Conservation (phyloP, 2,888 invertebrate species). For the Tetrapedia diversipes region DNA sequence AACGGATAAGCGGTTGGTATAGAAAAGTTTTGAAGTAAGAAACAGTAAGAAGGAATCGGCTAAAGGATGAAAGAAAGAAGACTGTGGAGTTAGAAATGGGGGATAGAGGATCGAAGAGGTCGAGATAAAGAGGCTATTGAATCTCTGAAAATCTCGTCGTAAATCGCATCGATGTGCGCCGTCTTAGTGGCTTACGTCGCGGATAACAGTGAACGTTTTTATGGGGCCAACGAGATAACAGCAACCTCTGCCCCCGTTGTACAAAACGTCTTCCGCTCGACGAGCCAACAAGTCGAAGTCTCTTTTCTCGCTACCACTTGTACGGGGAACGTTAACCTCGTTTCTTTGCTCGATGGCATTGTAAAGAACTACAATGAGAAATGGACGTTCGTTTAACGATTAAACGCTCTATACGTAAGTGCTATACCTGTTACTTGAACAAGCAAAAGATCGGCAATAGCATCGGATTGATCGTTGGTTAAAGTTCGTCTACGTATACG, state of each 20-base stretch:
- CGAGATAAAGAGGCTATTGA: slow-evolving; percentile 71
- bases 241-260: slow-evolving; percentile 74
- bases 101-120: slow-evolving; percentile 20
- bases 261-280: slow-evolving; percentile 77
- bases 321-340: slow-evolving; percentile 27
- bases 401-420: too few species aligned
- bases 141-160: slow-evolving; percentile 73
- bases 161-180: slow-evolving; percentile 56
- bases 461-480: background rate
- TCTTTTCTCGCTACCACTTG: slow-evolving; percentile 54
- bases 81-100: background rate
- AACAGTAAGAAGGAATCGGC: background rate
- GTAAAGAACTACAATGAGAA: background rate
- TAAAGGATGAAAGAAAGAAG: background rate
- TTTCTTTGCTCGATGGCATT: slow-evolving; percentile 9
- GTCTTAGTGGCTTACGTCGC: slow-evolving; percentile 57
- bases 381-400: background rate
- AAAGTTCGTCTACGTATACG: background rate
- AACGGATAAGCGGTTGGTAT: background rate
- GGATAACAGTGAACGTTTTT: slow-evolving; percentile 78
- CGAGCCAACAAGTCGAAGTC: slow-evolving; percentile 57
- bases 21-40: background rate
- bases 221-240: slow-evolving; percentile 74
- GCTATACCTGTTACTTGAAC: too few species aligned
- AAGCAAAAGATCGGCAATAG: too few species aligned